Base-by-base conservation (phyloP, 2,888 invertebrate species). In the Alsophila aescularia region DNA sequence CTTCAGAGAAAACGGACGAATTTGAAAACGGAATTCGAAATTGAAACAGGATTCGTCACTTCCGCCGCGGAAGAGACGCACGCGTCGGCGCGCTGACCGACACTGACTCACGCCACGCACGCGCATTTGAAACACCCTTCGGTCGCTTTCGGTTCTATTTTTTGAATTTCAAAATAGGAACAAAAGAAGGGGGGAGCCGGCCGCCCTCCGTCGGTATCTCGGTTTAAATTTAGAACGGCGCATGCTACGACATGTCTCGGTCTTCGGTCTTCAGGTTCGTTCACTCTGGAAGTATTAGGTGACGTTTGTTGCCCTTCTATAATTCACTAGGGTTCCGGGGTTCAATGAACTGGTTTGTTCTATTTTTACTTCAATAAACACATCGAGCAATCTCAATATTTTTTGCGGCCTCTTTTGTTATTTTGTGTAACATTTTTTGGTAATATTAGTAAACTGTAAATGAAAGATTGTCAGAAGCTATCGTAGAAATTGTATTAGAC, bases 151-250 rank as follows among this genome's bases (percentile, higher is more conserved):
- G 67, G 72, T 79, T 86, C 87, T 87, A 87, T 83, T 83, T 84
- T 90, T 89, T 83, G 90, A 89, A 83, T 75, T 83, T 82, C 81
- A 79, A 85, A 90, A 90, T 85, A 90, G 85, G 87, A 91, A 90
- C 90, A 90, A 91, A 90, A 90, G 88, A 85, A 90, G 87, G 77
- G 85, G 87, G 88, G 87, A 86, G 83, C 85, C 81, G 79, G 84
- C 87, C 63, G 88, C 90, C 90, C 88, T 87, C 87, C 72, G 81
- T 70, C 75, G 72, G 70, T 72, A 68, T 70, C 72, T 65, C 57
- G 66, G 62, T 76, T 75, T 83, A 87, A 73, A 83, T 85, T 79
- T 87, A 80, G 81, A 80, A 76, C 79, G 79, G 75, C 84, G 76
- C 84, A 80, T 77, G 83, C 81, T 76, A 75, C 76, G 77, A 75